phyloP scores from a whole-genome alignment of 2,113 vertebrate genomes.

The Danio rerio region GRCz12tu NC_133181.1:26000501-26001000 shows the following conservation, averaged over 20 bases:
- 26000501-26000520: slow-evolving; percentile 6
- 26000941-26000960: background rate
- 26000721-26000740: background rate
- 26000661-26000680: slow-evolving; percentile 64
- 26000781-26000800: background rate
- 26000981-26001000: background rate
- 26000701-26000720: background rate
- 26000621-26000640: background rate
- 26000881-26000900: too few species aligned
- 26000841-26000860: too few species aligned
- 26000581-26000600: slow-evolving; percentile 51
- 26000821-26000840: too few species aligned
- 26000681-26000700: background rate
- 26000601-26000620: slow-evolving; percentile 30
- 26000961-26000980: background rate
- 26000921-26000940: slow-evolving; percentile 25
- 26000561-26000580: slow-evolving; percentile 52
- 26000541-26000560: slow-evolving; percentile 67
- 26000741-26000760: background rate
- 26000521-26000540: background rate
- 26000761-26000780: background rate
- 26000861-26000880: too few species aligned
- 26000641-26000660: slow-evolving; percentile 60
- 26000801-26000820: background rate
- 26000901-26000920: background rate